Evolutionary conservation across 2,797 vertebrate species (phyloP).

Genomic region (Tympanoctomys barrerae): DNA sequence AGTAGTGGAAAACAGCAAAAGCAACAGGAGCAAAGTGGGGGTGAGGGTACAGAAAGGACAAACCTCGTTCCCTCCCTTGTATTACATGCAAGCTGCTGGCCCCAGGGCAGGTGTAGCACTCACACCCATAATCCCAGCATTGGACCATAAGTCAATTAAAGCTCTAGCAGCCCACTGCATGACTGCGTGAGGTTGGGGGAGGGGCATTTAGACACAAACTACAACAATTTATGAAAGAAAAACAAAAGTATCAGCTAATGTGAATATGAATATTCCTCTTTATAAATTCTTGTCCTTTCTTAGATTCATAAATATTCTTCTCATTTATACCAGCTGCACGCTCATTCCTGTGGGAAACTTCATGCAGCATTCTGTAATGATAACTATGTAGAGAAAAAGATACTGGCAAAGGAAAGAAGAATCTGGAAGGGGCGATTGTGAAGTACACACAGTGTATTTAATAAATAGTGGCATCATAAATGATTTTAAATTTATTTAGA

Average conservation of each 20-base stretch:
- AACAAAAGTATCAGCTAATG: not conserved
- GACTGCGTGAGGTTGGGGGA: too few relatives aligned
- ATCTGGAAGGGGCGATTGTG: not conserved
- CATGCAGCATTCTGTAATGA: not conserved
- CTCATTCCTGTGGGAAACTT: not conserved
- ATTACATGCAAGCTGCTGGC: too few relatives aligned
- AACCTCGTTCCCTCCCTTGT: too few relatives aligned
- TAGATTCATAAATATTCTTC: not conserved
- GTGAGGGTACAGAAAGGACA: too few relatives aligned
- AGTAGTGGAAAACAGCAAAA: too few relatives aligned
- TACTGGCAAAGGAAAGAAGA: not conserved
- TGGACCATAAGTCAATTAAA: too few relatives aligned
- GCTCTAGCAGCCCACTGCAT: too few relatives aligned
- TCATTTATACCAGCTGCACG: not conserved
- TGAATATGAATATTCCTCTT: not conserved
- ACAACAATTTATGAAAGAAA: not conserved
- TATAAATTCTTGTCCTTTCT: not conserved
- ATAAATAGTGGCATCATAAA: not conserved
- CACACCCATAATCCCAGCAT: too few relatives aligned
- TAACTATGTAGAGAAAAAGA: not conserved
- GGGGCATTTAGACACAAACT: too few relatives aligned
- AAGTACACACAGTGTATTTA: not conserved
- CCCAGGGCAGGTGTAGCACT: too few relatives aligned
- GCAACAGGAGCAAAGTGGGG: too few relatives aligned
- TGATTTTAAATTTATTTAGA: constrained; percentile 21